These are phyloP conservation scores for Pseudomyrmex sp. DNA, from an alignment of 1,140 invertebrate species.

Conservation along the genomic window DNA sequence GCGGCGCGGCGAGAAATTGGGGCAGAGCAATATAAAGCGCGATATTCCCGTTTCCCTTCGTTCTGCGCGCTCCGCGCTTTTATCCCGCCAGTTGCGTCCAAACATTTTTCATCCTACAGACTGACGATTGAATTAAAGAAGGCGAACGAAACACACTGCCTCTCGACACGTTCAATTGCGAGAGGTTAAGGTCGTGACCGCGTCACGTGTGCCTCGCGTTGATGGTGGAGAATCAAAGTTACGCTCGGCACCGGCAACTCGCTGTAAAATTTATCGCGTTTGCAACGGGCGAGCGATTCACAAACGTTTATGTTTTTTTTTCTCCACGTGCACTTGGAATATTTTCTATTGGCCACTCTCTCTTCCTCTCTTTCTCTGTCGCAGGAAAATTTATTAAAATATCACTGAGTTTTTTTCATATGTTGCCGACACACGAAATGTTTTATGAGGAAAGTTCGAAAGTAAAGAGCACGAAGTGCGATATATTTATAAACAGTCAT, in stretches of 20 bases:
- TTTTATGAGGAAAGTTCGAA: slow-evolving; percentile 1
- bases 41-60: slow-evolving; percentile 39
- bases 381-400: slow-evolving; percentile 38
- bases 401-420: neutral
- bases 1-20: slow-evolving; percentile 49
- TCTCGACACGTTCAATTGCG: neutral
- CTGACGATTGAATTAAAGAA: slow-evolving; percentile 63
- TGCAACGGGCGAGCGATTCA: slow-evolving; percentile 38
- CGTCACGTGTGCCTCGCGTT: slow-evolving; percentile 22
- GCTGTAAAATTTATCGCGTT: slow-evolving; percentile 49
- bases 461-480: neutral
- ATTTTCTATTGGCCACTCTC: neutral
- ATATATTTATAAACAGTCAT: neutral
- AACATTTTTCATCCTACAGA: slow-evolving; percentile 39
- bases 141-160: neutral
- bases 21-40: slow-evolving; percentile 52
- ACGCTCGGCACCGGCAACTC: slow-evolving; percentile 24
- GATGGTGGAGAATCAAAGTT: slow-evolving; percentile 33
- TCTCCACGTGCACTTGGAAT: slow-evolving; percentile 27
- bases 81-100: slow-evolving; percentile 38
- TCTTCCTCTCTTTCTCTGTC: neutral
- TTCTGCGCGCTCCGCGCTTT: slow-evolving; percentile 17
- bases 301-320: slow-evolving; percentile 29
- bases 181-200: slow-evolving; percentile 47
- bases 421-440: neutral